A percentile compares a stretch with the other conserved stretches of the same genome.
Evolutionary conservation across 2,113 vertebrate species (phyloP).

Genomic region (Lophura nycthemera): DNA sequence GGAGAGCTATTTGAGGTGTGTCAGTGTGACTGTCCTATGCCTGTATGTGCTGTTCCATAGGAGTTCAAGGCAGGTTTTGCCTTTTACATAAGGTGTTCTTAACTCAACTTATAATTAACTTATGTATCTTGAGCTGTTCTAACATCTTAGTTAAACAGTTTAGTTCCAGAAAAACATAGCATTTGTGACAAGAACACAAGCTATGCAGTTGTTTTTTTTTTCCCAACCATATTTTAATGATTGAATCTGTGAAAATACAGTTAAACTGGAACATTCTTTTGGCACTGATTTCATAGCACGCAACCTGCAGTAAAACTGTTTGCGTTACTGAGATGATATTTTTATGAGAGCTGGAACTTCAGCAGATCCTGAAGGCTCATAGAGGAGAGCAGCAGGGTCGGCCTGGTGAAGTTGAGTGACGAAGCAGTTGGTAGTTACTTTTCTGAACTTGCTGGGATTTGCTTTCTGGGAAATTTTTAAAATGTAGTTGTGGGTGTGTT

Average conservation of each 20-base stretch:
- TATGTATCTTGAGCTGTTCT: background rate
- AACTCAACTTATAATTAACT: slow-evolving; percentile 15
- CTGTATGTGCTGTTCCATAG: background rate
- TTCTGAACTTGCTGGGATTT: background rate
- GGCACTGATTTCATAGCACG: background rate
- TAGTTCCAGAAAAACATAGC: background rate
- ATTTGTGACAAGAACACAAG: background rate
- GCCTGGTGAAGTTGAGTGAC: background rate
- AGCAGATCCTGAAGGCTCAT: rapidly evolving
- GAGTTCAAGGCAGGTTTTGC: slow-evolving; percentile 5
- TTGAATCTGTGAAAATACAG: background rate
- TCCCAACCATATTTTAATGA: background rate
- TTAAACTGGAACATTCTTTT: background rate
- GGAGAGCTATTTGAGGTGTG: background rate
- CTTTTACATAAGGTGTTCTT: background rate
- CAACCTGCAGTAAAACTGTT: background rate
- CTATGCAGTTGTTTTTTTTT: background rate
- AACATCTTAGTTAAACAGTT: background rate
- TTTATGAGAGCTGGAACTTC: background rate
- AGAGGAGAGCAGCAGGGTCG: background rate
- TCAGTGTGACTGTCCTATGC: background rate
- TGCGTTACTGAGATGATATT: background rate
- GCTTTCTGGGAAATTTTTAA: background rate
- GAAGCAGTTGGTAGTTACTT: background rate
- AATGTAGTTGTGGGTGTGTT: background rate